Base-by-base conservation (phyloP, 2,888 invertebrate species). In the Plusia festucae region DNA sequence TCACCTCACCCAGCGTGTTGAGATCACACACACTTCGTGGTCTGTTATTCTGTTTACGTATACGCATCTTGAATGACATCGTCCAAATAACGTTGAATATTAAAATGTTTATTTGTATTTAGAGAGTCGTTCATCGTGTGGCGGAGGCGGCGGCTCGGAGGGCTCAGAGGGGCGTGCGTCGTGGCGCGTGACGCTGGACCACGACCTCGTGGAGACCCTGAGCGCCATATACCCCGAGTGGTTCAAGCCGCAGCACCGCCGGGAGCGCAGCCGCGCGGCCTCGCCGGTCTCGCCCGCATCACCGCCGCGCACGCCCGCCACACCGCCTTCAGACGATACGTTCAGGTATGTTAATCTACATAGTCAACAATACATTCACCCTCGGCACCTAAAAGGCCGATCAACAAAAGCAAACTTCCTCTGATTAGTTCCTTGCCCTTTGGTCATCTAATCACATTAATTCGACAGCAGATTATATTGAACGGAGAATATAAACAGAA, bases 221-320 rank as follows among this genome's bases (percentile, higher is more conserved):
- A 97, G 98, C 92, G 97, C 98, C 87, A 98, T 98, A 93, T 98
- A 98, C 95, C 98, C 98, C 84, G 98, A 97, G 97, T 98, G 98
- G 98, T 98, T 98, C 96, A 97, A 97, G 90, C 93, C 93, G 82
- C 93, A 93, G 87, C 91, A 91, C 78, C 90, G 91, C 76, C 91
- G 91, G 76, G 94, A 92, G 82, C 90, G 91, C 78, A 90, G 90
- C 85, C 90, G 90, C 78, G 87, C 91, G 71, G 87, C 91, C 74
- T 90, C 93, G 79, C 91, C 92, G 54, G 86, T 81, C 60, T 91
- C 92, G 81, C 90, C 91, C 65, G 83, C 84, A 68, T 89, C 93
- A 75, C 91, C 91, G 76, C 90, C 91, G 73, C 87, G 79, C 72
- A 85, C 90, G 65, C 91, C 90, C 72, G 80, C 81, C 66, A 89